Percentiles rank a stretch among this genome's conserved stretches.
phyloP scores from a whole-genome alignment of 2,797 vertebrate genomes.

The Parauchenoglanis punctatus region DNA sequence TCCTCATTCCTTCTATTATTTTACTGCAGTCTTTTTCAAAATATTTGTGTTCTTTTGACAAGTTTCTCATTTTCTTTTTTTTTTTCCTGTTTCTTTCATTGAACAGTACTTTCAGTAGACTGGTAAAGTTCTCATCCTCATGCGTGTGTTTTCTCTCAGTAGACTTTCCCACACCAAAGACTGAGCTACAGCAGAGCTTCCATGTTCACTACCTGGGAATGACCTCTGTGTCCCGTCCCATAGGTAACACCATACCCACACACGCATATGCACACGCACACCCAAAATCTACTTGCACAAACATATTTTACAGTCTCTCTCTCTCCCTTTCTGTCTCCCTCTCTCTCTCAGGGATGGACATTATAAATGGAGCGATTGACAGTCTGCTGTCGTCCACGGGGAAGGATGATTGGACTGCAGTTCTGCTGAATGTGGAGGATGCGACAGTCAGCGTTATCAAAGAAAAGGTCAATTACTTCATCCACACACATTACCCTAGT shows the following conservation, averaged over 20 bases:
- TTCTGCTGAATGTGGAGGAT: constrained; percentile 93
- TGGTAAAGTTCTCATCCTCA: not conserved
- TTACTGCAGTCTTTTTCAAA: not conserved
- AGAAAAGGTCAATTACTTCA: constrained; percentile 74
- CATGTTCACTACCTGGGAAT: constrained; percentile 92
- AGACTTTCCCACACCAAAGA: constrained; percentile 99
- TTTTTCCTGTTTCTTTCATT: not conserved
- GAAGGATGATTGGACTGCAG: constrained; percentile 91
- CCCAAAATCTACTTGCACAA: not conserved
- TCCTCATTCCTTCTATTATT: not conserved
- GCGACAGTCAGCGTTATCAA: constrained; percentile 94
- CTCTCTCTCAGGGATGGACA: constrained; percentile 87
- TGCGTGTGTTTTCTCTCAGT: constrained; percentile 65
- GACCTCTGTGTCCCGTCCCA: constrained; percentile 88
- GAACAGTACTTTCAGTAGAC: not conserved
- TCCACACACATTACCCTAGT: not conserved
- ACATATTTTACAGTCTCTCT: not conserved
- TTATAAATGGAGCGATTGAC: constrained; percentile 94
- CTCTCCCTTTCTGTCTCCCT: not conserved
- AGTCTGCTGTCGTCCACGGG: constrained; percentile 83
- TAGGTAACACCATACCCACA: constrained; percentile 76
- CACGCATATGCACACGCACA: not conserved
- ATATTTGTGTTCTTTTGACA: not conserved
- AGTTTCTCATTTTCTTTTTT: not conserved
- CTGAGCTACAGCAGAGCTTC: constrained; percentile 95